A percentile compares a stretch with the other conserved stretches of the same genome.
Evolutionary conservation across 2,888 invertebrate genomes (phyloP).

Genomic region (Morpho helenor): DNA sequence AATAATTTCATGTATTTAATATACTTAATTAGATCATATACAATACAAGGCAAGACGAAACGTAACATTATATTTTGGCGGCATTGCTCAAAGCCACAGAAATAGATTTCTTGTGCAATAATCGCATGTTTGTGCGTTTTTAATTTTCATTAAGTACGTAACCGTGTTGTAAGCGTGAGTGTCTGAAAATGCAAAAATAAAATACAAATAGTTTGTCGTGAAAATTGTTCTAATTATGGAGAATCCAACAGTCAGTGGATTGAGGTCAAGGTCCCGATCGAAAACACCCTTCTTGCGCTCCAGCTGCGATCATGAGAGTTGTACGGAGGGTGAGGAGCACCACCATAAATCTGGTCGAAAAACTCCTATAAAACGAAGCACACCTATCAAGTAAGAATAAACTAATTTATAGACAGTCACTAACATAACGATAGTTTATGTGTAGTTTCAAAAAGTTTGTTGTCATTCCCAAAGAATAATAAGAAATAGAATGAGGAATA

Average conservation of each 20-base stretch:
- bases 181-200: conserved; percentile 33
- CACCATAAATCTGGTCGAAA: conserved; percentile 72
- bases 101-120: conserved; percentile 76
- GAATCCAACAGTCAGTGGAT: conserved; percentile 68
- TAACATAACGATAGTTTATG: too few species aligned
- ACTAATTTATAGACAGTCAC: not conserved
- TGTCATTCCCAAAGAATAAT: too few species aligned
- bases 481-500: too few species aligned
- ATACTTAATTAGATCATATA: conserved; percentile 10
- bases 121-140: conserved; percentile 40
- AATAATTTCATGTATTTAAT: conserved; percentile 9
- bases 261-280: conserved; percentile 84
- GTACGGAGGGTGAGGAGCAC: conserved; percentile 73
- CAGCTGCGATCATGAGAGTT: conserved; percentile 78
- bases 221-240: conserved; percentile 47
- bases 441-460: too few species aligned
- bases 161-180: conserved; percentile 25
- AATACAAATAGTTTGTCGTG: conserved; percentile 2
- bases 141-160: conserved; percentile 34
- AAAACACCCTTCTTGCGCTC: conserved; percentile 83
- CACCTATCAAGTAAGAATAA: conserved; percentile 69
- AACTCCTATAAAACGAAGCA: conserved; percentile 68
- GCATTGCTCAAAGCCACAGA: conserved; percentile 68
- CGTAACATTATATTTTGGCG: conserved; percentile 70
- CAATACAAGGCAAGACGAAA: conserved; percentile 27